These are phyloP conservation scores for Pristiophorus japonicus DNA, from an alignment of 2,113 vertebrate species.

Conservation along the genomic window DNA sequence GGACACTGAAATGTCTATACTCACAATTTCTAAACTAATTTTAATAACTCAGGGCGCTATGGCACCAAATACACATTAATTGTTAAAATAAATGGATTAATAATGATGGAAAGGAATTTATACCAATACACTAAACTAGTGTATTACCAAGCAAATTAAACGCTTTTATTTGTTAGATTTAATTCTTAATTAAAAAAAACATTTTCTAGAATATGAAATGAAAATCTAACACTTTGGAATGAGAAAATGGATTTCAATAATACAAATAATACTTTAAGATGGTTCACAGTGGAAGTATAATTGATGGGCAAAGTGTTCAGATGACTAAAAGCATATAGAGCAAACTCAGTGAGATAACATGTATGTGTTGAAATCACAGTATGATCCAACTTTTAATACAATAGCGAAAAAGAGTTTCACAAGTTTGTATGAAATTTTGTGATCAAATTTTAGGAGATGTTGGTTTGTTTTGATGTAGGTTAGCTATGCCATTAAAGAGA, in stretches of 20 bases:
- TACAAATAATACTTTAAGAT: background rate
- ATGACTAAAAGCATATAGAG: background rate
- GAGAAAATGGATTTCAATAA: background rate
- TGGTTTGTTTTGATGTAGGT: background rate
- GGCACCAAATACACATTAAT: background rate
- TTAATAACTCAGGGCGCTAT: background rate
- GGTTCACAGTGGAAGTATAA: background rate
- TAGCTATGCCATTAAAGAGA: background rate
- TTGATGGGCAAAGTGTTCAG: background rate
- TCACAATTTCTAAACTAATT: background rate
- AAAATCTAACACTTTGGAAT: background rate
- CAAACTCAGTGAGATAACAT: background rate
- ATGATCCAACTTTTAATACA: background rate
- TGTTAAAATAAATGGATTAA: background rate
- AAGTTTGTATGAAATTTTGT: background rate
- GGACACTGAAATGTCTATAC: background rate
- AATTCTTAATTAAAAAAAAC: background rate
- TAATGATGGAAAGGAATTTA: background rate
- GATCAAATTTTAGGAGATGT: too few species aligned
- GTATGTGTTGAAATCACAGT: background rate
- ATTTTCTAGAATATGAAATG: background rate
- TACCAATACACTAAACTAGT: background rate
- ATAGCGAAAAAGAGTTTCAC: background rate
- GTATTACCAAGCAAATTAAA: background rate
- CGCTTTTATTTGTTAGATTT: background rate